These are phyloP conservation scores for Choristoneura rosaceana DNA, from an alignment of 2,888 invertebrate species.

Conservation along the genomic window DNA sequence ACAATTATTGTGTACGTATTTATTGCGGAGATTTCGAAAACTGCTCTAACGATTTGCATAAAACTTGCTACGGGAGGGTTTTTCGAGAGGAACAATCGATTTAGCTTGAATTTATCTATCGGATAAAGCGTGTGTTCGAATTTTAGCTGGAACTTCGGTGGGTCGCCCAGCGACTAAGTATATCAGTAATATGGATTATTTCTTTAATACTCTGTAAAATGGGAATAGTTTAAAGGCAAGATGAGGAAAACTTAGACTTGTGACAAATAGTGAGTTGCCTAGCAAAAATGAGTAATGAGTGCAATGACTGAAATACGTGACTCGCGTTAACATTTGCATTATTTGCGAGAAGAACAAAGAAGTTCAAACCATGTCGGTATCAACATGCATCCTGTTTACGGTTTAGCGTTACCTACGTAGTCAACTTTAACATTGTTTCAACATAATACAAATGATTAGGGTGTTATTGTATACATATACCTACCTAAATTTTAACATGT, in stretches of 20 bases:
- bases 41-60: too few relatives aligned
- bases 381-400: constrained; percentile 12
- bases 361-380: constrained; percentile 7
- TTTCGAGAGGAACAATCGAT: too few relatives aligned
- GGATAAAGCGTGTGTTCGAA: too few relatives aligned
- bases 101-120: too few relatives aligned
- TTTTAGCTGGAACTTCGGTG: too few relatives aligned
- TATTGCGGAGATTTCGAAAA: too few relatives aligned
- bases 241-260: constrained; percentile 4
- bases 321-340: not conserved
- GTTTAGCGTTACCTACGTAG: not conserved
- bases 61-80: too few relatives aligned
- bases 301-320: constrained; percentile 20
- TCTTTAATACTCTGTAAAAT: not conserved
- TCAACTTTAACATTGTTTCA: not conserved
- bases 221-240: not conserved
- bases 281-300: constrained; percentile 5
- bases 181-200: not conserved
- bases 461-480: too few relatives aligned
- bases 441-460: too few relatives aligned
- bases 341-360: constrained; percentile 15
- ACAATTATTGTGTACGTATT: too few relatives aligned
- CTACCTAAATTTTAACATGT: too few relatives aligned
- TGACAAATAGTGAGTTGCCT: not conserved
- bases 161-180: too few relatives aligned